A percentile compares a stretch with the other conserved stretches of the same genome.
phyloP scores from a whole-genome alignment of 1,140 invertebrate species.

The Scaptodrosophila lebanonensis region DNA sequence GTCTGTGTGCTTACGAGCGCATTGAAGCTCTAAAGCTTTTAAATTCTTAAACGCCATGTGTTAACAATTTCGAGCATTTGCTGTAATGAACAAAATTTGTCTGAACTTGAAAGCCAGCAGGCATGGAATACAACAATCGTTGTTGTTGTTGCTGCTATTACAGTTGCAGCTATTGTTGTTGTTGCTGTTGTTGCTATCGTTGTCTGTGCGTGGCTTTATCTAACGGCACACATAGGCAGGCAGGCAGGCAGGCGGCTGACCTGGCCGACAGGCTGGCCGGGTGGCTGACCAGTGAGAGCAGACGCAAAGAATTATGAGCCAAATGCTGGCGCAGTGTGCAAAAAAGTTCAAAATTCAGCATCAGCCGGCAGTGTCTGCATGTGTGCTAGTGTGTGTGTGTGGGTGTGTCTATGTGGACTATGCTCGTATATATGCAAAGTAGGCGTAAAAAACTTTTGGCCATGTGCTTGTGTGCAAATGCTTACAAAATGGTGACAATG shows the following conservation, averaged over 20 bases:
- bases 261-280: no score
- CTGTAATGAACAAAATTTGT: conserved; percentile 26
- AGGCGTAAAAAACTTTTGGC: conserved; percentile 5
- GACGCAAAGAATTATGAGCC: conserved; percentile 60
- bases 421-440: conserved; percentile 31
- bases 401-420: background rate
- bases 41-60: no score
- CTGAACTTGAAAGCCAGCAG: conserved; percentile 44
- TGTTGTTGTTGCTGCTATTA: conserved; percentile 1
- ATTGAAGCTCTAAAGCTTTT: no score
- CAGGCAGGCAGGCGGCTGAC: no score
- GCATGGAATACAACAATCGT: conserved; percentile 28
- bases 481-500: conserved; percentile 63
- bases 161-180: no score
- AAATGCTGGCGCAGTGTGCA: no score
- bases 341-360: no score
- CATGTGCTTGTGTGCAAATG: conserved; percentile 14
- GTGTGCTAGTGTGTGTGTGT: conserved; percentile 24
- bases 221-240: conserved; percentile 42
- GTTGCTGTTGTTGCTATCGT: background rate
- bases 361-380: no score
- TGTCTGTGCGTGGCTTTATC: conserved; percentile 38
- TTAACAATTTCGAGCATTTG: no score
- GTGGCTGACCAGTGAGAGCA: conserved; percentile 47
- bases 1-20: no score